Evolutionary conservation across 2,888 invertebrate species (phyloP), one percentile per base, ranked within the genome.

Genomic region (Ellobium chinense): DNA sequence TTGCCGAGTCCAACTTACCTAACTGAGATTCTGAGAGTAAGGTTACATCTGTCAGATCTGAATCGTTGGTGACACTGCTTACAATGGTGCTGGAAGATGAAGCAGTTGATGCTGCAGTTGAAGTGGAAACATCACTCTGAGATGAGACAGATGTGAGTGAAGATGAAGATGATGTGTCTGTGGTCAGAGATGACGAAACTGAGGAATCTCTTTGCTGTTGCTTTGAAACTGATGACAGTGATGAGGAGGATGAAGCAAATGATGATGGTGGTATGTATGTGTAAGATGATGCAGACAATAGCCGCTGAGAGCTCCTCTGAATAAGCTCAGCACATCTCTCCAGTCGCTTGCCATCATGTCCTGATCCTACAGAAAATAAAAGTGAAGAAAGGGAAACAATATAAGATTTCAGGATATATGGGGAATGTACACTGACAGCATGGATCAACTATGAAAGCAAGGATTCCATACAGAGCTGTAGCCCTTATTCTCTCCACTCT

Each of bases 271-370:
- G 9, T 21, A 60, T n/a, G 37, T 58, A 63, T 7, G 66, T 39
- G 37, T 27, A 65, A 5, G 54, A 39, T 18, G 69, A 68, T 27
- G 39, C 56, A 34, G 78, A 58, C 1, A 88, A 75, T 27, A 90
- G 82, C 37, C 86, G 84, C 34, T 70, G 82, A 0, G 87, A 78
- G 46, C 85, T 84, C 74, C 85, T 87, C 78, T 88, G 88, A 36
- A 90, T 87, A 76, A 89, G 80, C 34, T 89, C 89, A 2, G 87
- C 85, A 86, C 87, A 90, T 74, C 85, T 81, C 18, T 86, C 84
- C 9, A 90, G 34, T 60, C 88, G 86, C 27, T 86, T 78, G 12
- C 86, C 60, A 62, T 88, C 87, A 69, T 75, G 82, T 14, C 86
- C 86, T 58, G 83, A 79, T 37, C 87, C 89, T 89, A 68, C 2